Evolutionary conservation across 2,888 invertebrate genomes (phyloP).

Genomic region (Bombyx huttoni): DNA sequence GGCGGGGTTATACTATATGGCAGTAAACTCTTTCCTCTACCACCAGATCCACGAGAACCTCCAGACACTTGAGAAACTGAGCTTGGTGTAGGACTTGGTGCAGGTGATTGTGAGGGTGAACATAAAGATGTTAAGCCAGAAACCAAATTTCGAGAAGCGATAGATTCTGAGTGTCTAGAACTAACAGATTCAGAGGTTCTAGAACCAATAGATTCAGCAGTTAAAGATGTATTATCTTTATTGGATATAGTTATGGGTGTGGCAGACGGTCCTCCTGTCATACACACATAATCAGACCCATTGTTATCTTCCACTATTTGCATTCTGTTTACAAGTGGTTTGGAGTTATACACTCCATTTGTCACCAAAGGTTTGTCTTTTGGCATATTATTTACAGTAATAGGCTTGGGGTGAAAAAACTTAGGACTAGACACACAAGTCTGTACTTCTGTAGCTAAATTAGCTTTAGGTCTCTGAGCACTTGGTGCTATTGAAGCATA

Average conservation of each 20-base stretch:
- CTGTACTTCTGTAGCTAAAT: constrained; percentile 70
- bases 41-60: constrained; percentile 71
- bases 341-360: constrained; percentile 45
- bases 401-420: constrained; percentile 71
- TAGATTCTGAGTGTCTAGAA: constrained; percentile 35
- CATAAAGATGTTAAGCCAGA: constrained; percentile 59
- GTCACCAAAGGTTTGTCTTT: constrained; percentile 44
- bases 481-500: constrained; percentile 69
- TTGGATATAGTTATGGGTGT: constrained; percentile 57
- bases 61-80: constrained; percentile 74
- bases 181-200: constrained; percentile 34
- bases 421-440: constrained; percentile 65
- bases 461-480: constrained; percentile 67
- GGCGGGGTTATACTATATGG: constrained; percentile 93
- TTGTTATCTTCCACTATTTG: constrained; percentile 79
- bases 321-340: constrained; percentile 44
- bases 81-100: constrained; percentile 77
- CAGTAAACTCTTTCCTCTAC: constrained; percentile 77
- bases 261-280: constrained; percentile 80
- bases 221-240: constrained; percentile 50
- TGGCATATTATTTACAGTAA: constrained; percentile 68
- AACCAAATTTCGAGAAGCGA: constrained; percentile 48
- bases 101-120: constrained; percentile 70
- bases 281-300: constrained; percentile 86
- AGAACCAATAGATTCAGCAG: constrained; percentile 47